phyloP scores from a whole-genome alignment of 2,888 invertebrate species.

The Limulus polyphemus region DNA sequence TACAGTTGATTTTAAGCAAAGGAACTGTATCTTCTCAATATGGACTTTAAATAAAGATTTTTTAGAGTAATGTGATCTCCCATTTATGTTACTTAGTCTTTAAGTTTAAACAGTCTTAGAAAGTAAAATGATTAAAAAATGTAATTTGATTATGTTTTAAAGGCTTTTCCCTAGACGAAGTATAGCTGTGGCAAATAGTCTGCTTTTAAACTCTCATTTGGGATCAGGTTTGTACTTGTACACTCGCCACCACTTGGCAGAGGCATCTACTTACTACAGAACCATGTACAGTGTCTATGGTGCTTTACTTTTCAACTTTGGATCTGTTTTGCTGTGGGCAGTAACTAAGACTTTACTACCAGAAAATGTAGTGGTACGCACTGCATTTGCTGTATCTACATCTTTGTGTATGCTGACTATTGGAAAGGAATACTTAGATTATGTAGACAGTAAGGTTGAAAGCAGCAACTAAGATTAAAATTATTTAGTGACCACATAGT shows the following conservation, averaged over 20 bases:
- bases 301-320: slow-evolving; percentile 68
- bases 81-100: background rate
- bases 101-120: background rate
- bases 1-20: too few relatives aligned
- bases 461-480: background rate
- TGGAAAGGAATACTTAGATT: slow-evolving; percentile 50
- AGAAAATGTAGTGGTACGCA: slow-evolving; percentile 51
- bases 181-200: slow-evolving; percentile 50
- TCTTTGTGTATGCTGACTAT: slow-evolving; percentile 52
- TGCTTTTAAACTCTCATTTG: slow-evolving; percentile 63
- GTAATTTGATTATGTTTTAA: background rate
- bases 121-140: background rate
- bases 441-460: slow-evolving; percentile 1
- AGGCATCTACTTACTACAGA: slow-evolving; percentile 54
- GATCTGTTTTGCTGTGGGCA: slow-evolving; percentile 79
- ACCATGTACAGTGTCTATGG: slow-evolving; percentile 42
- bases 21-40: background rate
- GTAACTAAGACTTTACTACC: slow-evolving; percentile 66
- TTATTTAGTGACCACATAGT: too few relatives aligned
- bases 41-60: background rate
- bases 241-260: slow-evolving; percentile 51
- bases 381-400: slow-evolving; percentile 55
- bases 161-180: slow-evolving; percentile 48
- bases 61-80: too few relatives aligned
- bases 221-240: slow-evolving; percentile 74